Percentiles rank a stretch among this genome's conserved stretches.
phyloP scores from a whole-genome alignment of 2,113 vertebrate species.

The Megaleporinus macrocephalus region DNA sequence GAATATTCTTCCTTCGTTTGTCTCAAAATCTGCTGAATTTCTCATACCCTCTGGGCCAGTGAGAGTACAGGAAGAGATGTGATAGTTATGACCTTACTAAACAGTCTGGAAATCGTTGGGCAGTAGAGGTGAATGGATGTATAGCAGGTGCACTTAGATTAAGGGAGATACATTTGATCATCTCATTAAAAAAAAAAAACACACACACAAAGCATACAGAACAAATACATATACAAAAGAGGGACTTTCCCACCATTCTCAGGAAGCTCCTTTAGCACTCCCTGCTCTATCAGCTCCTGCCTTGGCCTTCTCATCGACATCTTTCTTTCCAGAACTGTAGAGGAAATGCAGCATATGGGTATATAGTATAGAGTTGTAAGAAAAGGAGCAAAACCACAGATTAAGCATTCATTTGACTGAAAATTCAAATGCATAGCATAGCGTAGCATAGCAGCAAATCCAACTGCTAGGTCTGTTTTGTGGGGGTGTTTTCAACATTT shows the following conservation, averaged over 20 bases:
- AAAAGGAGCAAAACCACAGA: too few relatives aligned
- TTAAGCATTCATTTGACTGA: too few relatives aligned
- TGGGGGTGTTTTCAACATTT: too few relatives aligned
- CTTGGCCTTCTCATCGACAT: slow-evolving; percentile 96
- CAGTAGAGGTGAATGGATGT: not conserved
- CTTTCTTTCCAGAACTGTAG: slow-evolving; percentile 95
- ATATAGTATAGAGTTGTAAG: not conserved
- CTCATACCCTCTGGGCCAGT: slow-evolving; percentile 25
- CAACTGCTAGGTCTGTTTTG: too few relatives aligned
- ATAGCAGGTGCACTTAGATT: not conserved
- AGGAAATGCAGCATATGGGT: slow-evolving; percentile 38
- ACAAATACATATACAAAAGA: not conserved
- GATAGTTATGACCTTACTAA: slow-evolving; percentile 9
- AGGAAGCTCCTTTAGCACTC: slow-evolving; percentile 91
- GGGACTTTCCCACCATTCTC: slow-evolving; percentile 84
- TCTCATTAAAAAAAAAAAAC: not conserved
- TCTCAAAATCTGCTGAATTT: slow-evolving; percentile 56
- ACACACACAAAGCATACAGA: not conserved
- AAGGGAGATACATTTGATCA: not conserved
- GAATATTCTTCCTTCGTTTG: slow-evolving; percentile 51
- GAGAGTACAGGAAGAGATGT: not conserved
- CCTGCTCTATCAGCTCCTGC: slow-evolving; percentile 96
- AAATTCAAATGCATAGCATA: too few relatives aligned
- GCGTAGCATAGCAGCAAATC: too few relatives aligned
- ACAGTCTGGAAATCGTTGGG: not conserved